phyloP scores from a whole-genome alignment of 2,888 invertebrate genomes.

The Selenia dentaria region DNA sequence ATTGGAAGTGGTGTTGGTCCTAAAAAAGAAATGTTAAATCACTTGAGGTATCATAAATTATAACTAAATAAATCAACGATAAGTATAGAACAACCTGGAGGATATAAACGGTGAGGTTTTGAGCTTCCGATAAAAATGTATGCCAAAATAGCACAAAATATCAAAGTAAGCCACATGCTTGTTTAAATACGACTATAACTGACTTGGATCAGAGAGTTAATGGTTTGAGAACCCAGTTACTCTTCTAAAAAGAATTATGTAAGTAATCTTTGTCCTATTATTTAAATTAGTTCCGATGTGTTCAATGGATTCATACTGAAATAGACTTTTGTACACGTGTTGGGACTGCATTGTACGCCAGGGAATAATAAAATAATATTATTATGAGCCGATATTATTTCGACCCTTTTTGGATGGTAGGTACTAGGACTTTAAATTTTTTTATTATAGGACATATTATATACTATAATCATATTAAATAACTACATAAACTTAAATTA shows the following conservation, averaged over 20 bases:
- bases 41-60: neutral
- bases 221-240: conserved; percentile 5
- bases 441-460: no score
- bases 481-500: no score
- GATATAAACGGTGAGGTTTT: conserved; percentile 38
- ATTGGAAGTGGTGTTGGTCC: conserved; percentile 65
- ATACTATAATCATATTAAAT: no score
- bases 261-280: conserved; percentile 19
- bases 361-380: no score
- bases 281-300: conserved; percentile 22
- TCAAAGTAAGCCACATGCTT: conserved; percentile 41
- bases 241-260: conserved; percentile 3
- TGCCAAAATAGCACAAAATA: conserved; percentile 35
- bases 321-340: neutral
- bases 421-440: no score
- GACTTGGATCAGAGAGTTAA: conserved; percentile 8
- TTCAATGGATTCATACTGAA: conserved; percentile 6
- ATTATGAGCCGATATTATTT: no score
- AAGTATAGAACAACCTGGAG: conserved; percentile 43
- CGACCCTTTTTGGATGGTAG: no score
- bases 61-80: neutral
- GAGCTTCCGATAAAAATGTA: conserved; percentile 31
- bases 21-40: conserved; percentile 40
- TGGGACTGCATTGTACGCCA: no score
- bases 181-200: conserved; percentile 5